Evolutionary conservation across 2,797 vertebrate species (phyloP), one percentile per base, ranked within the genome.

Genomic region (Enteromius radiatus): DNA sequence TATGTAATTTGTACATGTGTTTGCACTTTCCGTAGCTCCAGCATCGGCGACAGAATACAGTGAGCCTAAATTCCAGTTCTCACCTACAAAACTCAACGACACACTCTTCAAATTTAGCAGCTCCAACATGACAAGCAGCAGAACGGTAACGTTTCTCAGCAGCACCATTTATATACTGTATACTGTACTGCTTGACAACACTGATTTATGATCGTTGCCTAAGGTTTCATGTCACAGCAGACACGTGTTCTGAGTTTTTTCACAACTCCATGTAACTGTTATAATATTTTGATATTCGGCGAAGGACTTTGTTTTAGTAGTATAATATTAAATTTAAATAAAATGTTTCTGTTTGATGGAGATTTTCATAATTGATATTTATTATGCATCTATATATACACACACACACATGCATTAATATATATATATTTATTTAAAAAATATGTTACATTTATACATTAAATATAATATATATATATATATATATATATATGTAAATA

Each of bases 11-110:
- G 17, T 7, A 2, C 33, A 2, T 84, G 12, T 54, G 33, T 70
- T 75, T 76, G 33, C 14, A 9, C 65, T 15, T 67, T 89, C 28
- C 65, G 1, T 23, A 65, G 17, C 49, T 61, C 9, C 69, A 28
- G 4, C 1, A 5, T 31, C 33, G 19, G 7, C 3, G 64, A 1
- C 11, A 3, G 31, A 26, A 36, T 41, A 4, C 36, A n/a, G 91
- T 21, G 86, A 93, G 28, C 91, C 90, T 76, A 85, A 83, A 0
- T 95, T 93, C 91, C 92, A 85, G 89, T 93, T 91, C 81, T 52
- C 87, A 45, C 90, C 92, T 7, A 3, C 81, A 70, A 93, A 89
- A 61, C 3, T 82, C 6, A 92, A 90, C 28, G 87, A 82, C 71
- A 80, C 21, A 15, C 9, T 78, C 45, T 88, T 84, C 78, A 56